These are phyloP conservation scores for Nebria ingens DNA, from an alignment of 1,140 invertebrate genomes.

Conservation along the genomic window DNA sequence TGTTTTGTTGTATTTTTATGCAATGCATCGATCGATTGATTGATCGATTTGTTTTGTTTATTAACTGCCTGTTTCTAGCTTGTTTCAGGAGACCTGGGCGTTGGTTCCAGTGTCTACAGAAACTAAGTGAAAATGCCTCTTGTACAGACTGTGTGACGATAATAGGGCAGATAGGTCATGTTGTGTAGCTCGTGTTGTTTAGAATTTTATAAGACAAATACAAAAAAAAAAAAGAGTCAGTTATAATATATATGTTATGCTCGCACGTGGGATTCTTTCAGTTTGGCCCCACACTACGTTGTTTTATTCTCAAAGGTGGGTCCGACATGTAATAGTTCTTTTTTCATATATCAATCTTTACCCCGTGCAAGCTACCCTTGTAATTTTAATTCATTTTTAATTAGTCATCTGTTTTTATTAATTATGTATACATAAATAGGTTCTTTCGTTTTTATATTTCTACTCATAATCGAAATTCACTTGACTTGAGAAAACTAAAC, in stretches of 20 bases:
- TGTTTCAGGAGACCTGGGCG: slow-evolving; percentile 8
- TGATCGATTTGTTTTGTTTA: not conserved
- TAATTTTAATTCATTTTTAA: not conserved
- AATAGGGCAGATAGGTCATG: not conserved
- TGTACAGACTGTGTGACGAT: slow-evolving; percentile 2
- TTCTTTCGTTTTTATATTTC: too few relatives aligned
- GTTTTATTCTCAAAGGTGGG: not conserved
- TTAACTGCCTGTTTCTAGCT: slow-evolving; percentile 7
- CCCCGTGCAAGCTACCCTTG: not conserved
- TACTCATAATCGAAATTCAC: too few relatives aligned
- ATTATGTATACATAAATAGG: too few relatives aligned
- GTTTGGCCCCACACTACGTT: slow-evolving; percentile 1
- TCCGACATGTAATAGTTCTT: not conserved
- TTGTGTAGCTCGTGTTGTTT: slow-evolving; percentile 7
- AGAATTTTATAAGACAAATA: too few relatives aligned
- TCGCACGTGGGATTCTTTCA: not conserved
- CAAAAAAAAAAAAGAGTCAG: too few relatives aligned
- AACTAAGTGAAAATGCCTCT: slow-evolving; percentile 1
- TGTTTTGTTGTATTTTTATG: too few relatives aligned
- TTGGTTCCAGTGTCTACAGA: slow-evolving; percentile 7
- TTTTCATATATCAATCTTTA: not conserved
- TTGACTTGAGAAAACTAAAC: too few relatives aligned
- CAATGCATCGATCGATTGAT: too few relatives aligned
- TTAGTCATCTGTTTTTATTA: not conserved
- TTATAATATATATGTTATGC: not conserved